phyloP scores from a whole-genome alignment of 2,888 invertebrate species.

The Microchrysa polita region DNA sequence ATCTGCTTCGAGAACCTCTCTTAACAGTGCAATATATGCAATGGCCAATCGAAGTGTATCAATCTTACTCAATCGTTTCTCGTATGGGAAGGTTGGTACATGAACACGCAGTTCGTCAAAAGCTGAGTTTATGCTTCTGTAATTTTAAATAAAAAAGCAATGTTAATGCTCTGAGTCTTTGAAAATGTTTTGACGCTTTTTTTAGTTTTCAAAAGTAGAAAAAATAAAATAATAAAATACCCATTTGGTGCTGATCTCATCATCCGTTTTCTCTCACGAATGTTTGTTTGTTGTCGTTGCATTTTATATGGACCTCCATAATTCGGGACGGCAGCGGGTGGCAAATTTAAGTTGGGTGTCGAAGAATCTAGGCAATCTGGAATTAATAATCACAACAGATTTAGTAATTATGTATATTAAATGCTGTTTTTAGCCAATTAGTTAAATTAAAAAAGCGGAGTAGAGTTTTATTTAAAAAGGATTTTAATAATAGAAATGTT shows the following conservation, averaged over 20 bases:
- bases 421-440: neutral
- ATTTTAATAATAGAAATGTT: slow-evolving; percentile 13
- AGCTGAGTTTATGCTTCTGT: slow-evolving; percentile 98
- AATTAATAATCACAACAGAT: slow-evolving; percentile 8
- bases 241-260: slow-evolving; percentile 93
- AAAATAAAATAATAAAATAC: slow-evolving; percentile 65
- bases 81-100: slow-evolving; percentile 99
- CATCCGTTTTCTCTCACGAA: slow-evolving; percentile 97
- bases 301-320: slow-evolving; percentile 72
- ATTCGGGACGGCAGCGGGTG: slow-evolving; percentile 52
- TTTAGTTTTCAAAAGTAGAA: too few species aligned
- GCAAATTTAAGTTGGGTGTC: slow-evolving; percentile 56
- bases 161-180: too few species aligned
- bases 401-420: slow-evolving; percentile 1
- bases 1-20: slow-evolving; percentile 88
- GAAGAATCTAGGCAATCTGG: slow-evolving; percentile 51
- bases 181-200: slow-evolving; percentile 35
- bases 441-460: neutral
- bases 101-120: slow-evolving; percentile 97
- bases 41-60: slow-evolving; percentile 97
- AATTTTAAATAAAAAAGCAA: slow-evolving; percentile 59
- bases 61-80: slow-evolving; percentile 97
- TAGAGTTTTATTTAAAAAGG: neutral
- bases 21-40: slow-evolving; percentile 93
- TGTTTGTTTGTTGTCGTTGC: slow-evolving; percentile 93